Conservation (phyloP, 2,888 invertebrate genomes). For the Agriotes lineatus region DNA sequence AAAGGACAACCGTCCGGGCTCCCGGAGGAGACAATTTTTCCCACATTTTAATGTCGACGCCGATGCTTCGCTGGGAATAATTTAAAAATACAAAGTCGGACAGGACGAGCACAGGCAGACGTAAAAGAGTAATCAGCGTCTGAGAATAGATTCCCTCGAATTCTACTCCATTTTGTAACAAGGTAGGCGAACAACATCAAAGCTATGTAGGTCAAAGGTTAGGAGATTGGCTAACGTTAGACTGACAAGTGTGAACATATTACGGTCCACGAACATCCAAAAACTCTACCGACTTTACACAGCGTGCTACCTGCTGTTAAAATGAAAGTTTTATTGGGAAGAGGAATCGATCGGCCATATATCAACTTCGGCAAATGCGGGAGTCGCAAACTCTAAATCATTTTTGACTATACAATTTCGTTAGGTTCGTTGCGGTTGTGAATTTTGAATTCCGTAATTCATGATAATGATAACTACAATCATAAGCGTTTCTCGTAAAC, state of each 20-base stretch:
- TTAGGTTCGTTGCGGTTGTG: too few relatives aligned
- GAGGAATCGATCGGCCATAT: neutral
- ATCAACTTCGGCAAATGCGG: neutral
- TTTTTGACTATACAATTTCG: neutral
- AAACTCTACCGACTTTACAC: constrained; percentile 6
- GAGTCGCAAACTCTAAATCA: neutral
- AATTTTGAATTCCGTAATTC: too few relatives aligned
- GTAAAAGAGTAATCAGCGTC: constrained; percentile 6
- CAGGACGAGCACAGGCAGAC: neutral
- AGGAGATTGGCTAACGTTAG: constrained; percentile 21
- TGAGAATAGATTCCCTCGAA: constrained; percentile 5
- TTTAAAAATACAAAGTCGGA: neutral
- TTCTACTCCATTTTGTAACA: constrained; percentile 10
- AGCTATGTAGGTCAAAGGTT: constrained; percentile 26
- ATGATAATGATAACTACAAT: too few relatives aligned
- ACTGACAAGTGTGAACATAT: constrained; percentile 26
- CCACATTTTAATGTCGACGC: too few relatives aligned
- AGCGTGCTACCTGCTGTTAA: constrained; percentile 1
- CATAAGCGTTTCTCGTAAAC: too few relatives aligned
- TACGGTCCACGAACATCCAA: constrained; percentile 12
- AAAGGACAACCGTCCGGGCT: too few relatives aligned
- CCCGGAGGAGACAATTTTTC: too few relatives aligned
- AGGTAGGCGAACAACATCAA: constrained; percentile 17
- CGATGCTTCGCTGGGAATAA: neutral
- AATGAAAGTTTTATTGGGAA: constrained; percentile 17